Base-by-base conservation (phyloP, 2,888 invertebrate species). In the Papilio elwesi region DNA sequence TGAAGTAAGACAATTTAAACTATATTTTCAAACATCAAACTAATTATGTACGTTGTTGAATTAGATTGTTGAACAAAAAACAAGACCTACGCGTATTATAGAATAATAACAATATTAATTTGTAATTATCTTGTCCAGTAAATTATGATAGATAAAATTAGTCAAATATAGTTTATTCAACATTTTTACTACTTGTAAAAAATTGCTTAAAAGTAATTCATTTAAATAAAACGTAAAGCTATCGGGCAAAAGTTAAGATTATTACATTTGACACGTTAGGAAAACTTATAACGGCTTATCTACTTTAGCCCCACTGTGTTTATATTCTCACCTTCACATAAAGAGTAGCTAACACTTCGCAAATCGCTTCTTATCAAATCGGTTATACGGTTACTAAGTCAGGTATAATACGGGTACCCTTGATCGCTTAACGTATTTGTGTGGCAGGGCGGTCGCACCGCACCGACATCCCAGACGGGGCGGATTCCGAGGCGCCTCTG, bases 401-500 rank as follows among this genome's bases (percentile, higher is more conserved):
- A 9, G 43, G 43, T 43, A 9, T 43, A 43, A 72, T 55, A 53
- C 66, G 70, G 55, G 59, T 81, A 87, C 88, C 91, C 94, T 95
- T 94, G 95, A 93, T 92, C 92, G 92, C 90, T 90, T 84, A 85
- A 85, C 82, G 71, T 80, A 78, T 82, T 90, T 82, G 88, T 92
- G 86, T 93, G 94, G 86, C 95, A 95, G 95, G 95, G 85, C 94
- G 95, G 79, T 94, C 94, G 70, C 92, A 94, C 79, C 94, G 95
- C 85, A 94, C 95, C 76, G 95, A 95, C 84, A 93, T 95, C 79
- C 95, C 95, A 66, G 95, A 95, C 83, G 94, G 95, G 67, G 95
- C 91, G 77, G 95, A 95, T 78, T 95, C 95, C 74, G 95, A 95
- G 79, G 95, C 95, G 76, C 95, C 95, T 53, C 91, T 95, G 12